These are phyloP conservation scores for Desoria tigrina DNA, from an alignment of 2,888 invertebrate species.

Conservation along the genomic window DNA sequence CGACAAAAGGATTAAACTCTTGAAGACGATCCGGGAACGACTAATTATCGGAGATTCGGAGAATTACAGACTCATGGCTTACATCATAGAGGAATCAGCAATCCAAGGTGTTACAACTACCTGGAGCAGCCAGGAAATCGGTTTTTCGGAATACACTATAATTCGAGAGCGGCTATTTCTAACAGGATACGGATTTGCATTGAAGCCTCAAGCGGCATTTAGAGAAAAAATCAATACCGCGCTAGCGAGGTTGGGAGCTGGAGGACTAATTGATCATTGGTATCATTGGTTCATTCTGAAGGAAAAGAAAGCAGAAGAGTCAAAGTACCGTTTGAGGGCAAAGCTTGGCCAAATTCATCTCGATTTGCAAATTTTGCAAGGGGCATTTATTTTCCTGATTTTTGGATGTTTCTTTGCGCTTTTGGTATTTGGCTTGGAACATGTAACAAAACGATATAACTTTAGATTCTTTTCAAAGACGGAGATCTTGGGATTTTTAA, in stretches of 20 bases:
- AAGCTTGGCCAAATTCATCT: slow-evolving; percentile 45
- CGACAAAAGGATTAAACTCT: slow-evolving; percentile 30
- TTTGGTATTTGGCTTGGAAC: slow-evolving; percentile 36
- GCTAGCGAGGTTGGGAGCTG: slow-evolving; percentile 37
- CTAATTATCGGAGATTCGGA: slow-evolving; percentile 13
- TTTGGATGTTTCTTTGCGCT: slow-evolving; percentile 38
- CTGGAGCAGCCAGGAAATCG: slow-evolving; percentile 40
- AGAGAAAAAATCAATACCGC: slow-evolving; percentile 44
- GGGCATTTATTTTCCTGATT: slow-evolving; percentile 48
- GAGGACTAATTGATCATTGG: slow-evolving; percentile 44
- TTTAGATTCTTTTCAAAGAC: slow-evolving; percentile 40
- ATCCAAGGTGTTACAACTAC: slow-evolving; percentile 39
- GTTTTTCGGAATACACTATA: slow-evolving; percentile 38
- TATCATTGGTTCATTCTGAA: slow-evolving; percentile 30
- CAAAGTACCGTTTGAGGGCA: slow-evolving; percentile 39
- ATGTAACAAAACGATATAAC: slow-evolving; percentile 35
- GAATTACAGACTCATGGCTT: slow-evolving; percentile 29
- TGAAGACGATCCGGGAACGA: slow-evolving; percentile 36
- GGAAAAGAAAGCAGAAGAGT: slow-evolving; percentile 32
- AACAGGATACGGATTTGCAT: slow-evolving; percentile 41
- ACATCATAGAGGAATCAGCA: slow-evolving; percentile 45
- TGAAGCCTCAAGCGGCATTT: slow-evolving; percentile 37
- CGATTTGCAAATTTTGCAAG: slow-evolving; percentile 45
- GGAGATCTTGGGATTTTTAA: slow-evolving; percentile 28
- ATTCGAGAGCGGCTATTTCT: slow-evolving; percentile 47